These are phyloP conservation scores for Lycopodina hypogea DNA, from an alignment of 37 sponge, comb jelly and placozoan genomes.

Conservation along the genomic window DNA sequence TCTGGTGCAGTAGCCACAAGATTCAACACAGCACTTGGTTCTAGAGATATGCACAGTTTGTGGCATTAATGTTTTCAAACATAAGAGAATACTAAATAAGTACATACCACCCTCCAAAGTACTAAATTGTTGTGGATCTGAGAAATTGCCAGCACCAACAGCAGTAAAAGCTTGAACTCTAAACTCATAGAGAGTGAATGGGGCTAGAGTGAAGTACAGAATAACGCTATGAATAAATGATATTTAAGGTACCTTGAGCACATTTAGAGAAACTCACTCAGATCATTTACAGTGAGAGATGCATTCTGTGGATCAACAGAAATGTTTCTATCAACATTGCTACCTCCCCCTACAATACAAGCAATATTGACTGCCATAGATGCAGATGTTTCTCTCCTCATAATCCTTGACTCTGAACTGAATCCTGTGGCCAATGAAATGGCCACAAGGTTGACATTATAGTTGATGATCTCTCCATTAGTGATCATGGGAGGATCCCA, in stretches of 20 bases:
- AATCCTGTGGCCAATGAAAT: background rate
- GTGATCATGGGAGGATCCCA: conserved; percentile 12
- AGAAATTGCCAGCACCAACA: conserved; percentile 28
- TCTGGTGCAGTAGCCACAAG: conserved; percentile 3
- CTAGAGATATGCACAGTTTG: background rate
- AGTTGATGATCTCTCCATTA: conserved; percentile 26
- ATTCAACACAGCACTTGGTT: conserved; percentile 14
- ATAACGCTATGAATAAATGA: background rate
- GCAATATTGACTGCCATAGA: background rate
- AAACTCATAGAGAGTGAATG: conserved; percentile 33
- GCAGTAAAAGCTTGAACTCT: conserved; percentile 24
- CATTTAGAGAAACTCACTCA: conserved; percentile 15
- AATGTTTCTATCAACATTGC: background rate
- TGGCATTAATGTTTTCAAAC: background rate
- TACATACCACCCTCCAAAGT: conserved; percentile 33
- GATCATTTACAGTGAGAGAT: conserved; percentile 7
- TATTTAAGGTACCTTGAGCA: too few species aligned
- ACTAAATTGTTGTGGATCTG: conserved; percentile 5
- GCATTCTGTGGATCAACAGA: conserved; percentile 22
- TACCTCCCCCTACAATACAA: conserved; percentile 15
- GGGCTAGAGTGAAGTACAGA: conserved; percentile 17
- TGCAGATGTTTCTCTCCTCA: background rate
- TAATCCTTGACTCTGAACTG: background rate
- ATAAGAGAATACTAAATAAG: background rate
- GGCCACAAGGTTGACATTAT: conserved; percentile 23